Conservation (phyloP, 1,140 invertebrate genomes). For the Bombus consobrinus region DNA sequence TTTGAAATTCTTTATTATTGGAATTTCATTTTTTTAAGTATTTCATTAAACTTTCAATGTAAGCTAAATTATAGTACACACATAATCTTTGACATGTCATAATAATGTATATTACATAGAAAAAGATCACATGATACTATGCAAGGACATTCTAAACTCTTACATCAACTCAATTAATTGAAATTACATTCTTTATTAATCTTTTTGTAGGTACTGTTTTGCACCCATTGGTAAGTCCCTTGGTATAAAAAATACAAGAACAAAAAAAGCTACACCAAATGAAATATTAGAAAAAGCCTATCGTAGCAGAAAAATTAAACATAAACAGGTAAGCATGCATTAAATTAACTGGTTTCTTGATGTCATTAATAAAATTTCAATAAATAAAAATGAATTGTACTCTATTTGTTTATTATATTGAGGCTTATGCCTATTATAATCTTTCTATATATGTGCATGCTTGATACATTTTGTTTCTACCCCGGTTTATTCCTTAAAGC, state of each 20-base stretch:
- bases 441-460: no score
- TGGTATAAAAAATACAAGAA: conserved; percentile 90
- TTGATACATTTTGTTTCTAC: no score
- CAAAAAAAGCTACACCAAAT: conserved; percentile 88
- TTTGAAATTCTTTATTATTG: neutral
- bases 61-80: neutral
- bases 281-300: conserved; percentile 89
- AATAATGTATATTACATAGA: neutral
- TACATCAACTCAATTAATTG: neutral
- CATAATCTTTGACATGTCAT: no score
- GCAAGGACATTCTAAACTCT: neutral
- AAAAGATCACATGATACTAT: neutral
- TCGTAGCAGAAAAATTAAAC: conserved; percentile 86
- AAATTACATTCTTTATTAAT: neutral
- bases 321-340: conserved; percentile 86
- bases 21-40: neutral
- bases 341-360: no score
- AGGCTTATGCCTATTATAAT: no score
- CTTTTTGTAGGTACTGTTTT: conserved; percentile 87
- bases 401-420: neutral
- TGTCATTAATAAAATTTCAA: neutral
- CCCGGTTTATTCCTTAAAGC: no score
- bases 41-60: neutral
- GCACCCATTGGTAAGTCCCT: conserved; percentile 89
- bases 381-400: neutral